phyloP scores from a whole-genome alignment of 2,113 vertebrate species.

The Sprattus sprattus region DNA sequence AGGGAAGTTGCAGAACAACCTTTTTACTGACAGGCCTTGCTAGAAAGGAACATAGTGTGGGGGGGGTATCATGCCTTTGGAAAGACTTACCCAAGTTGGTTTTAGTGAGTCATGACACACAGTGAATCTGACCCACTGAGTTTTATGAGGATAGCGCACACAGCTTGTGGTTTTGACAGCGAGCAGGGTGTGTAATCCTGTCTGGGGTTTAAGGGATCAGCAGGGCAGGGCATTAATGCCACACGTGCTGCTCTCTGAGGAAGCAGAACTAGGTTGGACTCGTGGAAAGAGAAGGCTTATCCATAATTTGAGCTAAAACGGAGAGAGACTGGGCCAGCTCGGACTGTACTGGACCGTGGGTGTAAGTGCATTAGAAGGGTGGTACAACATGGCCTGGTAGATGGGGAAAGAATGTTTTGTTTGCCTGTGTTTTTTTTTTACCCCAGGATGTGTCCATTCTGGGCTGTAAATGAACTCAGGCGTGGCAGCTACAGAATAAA shows the following conservation, averaged over 20 bases:
- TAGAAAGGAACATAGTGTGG: not conserved
- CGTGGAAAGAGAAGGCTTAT: not conserved
- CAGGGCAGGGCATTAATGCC: constrained; percentile 22
- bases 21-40: not conserved
- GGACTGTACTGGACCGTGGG: not conserved
- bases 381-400: not conserved
- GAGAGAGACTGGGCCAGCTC: not conserved
- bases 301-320: not conserved
- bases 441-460: not conserved
- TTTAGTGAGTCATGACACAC: not conserved
- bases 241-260: constrained; percentile 12
- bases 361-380: not conserved
- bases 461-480: constrained; percentile 25
- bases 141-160: not conserved
- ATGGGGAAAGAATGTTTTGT: not conserved
- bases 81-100: not conserved
- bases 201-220: constrained; percentile 28
- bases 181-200: constrained; percentile 25
- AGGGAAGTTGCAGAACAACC: not conserved
- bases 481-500: constrained; percentile 32
- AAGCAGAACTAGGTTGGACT: not conserved
- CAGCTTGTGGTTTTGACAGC: not conserved
- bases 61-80: not conserved
- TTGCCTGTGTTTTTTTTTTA: not conserved
- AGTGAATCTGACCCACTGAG: not conserved